Evolutionary conservation across 2,888 invertebrate species (phyloP), one percentile per base, ranked within the genome.

Genomic region (Dioctria linearis): DNA sequence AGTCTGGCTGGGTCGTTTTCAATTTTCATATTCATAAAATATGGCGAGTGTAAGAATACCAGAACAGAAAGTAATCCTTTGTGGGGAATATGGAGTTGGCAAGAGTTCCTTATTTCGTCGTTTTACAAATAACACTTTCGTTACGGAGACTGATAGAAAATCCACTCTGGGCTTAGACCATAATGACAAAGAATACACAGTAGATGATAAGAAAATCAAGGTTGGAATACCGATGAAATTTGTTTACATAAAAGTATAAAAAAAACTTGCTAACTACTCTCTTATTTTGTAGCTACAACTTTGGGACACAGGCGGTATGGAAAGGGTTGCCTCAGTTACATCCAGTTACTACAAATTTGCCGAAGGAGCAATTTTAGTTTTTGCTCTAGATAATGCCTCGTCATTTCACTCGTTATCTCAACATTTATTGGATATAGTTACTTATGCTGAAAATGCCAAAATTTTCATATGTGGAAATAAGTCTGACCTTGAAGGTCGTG

Each of bases 261-360:
- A 8, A 8, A 51, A 25, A 5, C 2, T 9, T 9, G 57, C 37
- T 42, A 40, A 40, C 3, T 54, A 71, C 8, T 11, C 43, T 54
- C 46, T 54, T 63, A 73, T 76, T 5, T 40, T 57, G 0, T 88
- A 98, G 97, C 90, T 98, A 82, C 97, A 97, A 90, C 90, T 98
- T 84, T 98, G 98, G 97, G 98, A 98, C 87, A 98, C 98, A 54
- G 98, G 97, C 84, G 98, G 98, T 71, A 97, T 98, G 96, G 98
- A 98, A 89, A 91, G 98, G 85, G 97, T 98, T 83, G 97, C 97
- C 66, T 97, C 97, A 3, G 95, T 98, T 37, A 98, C 98, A 9
- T 96, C 96, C 43, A 96, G 96, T 86, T 98, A 98, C 88, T 98
- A 97, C 88, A 97, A 98, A 90, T 97, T 97, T 90, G 96, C 98